Percentiles rank a stretch among this genome's conserved stretches.
These are phyloP conservation scores for Cranoglanis bouderius DNA, from an alignment of 2,113 vertebrate genomes.

Conservation along the genomic window DNA sequence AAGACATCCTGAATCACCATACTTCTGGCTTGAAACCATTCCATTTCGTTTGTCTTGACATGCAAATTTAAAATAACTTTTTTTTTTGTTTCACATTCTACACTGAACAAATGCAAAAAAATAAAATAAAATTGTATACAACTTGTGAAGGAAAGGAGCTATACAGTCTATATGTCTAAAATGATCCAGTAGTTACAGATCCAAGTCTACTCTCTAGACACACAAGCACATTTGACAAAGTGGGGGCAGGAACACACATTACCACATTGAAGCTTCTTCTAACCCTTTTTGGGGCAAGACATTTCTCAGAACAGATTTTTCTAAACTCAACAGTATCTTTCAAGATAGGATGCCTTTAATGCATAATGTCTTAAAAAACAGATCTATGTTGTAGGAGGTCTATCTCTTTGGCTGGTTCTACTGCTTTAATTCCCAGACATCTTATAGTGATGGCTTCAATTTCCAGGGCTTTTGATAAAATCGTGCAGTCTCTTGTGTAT, in stretches of 20 bases:
- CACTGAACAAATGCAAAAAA: background rate
- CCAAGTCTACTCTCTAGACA: conserved; percentile 28
- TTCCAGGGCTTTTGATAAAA: conserved; percentile 94
- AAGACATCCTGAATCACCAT: background rate
- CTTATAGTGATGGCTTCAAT: conserved; percentile 96
- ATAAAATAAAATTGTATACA: background rate
- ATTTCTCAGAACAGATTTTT: conserved; percentile 68
- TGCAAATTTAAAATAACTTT: background rate
- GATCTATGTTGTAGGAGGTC: conserved; percentile 86
- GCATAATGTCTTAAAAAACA: conserved; percentile 82
- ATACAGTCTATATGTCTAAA: conserved; percentile 29
- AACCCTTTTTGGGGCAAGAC: conserved; percentile 52
- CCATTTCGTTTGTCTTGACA: background rate
- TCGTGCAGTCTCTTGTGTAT: conserved; percentile 79
- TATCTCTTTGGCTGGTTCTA: conserved; percentile 85
- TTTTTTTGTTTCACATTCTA: background rate
- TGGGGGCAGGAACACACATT: conserved; percentile 63
- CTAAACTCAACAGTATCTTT: conserved; percentile 70
- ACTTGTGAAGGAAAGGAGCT: background rate
- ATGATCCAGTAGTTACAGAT: conserved; percentile 43
- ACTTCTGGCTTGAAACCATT: background rate
- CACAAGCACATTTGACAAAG: conserved; percentile 58
- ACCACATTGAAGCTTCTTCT: conserved; percentile 52
- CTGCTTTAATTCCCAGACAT: conserved; percentile 91
- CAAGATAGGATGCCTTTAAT: conserved; percentile 74